Evolutionary conservation across 2,113 vertebrate species (phyloP).

Genomic region (Pituophis catenifer): DNA sequence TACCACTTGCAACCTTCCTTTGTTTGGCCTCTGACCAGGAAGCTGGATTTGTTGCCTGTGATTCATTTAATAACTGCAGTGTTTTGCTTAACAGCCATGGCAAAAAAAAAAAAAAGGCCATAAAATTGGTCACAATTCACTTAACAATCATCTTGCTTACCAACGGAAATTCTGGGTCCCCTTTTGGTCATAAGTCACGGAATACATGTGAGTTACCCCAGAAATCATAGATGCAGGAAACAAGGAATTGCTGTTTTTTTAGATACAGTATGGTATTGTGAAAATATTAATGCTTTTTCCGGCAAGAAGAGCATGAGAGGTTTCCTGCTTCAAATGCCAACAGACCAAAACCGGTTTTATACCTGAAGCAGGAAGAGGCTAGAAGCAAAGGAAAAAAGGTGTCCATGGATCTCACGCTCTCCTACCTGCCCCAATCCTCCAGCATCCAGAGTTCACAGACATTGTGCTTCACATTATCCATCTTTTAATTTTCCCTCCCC

Average conservation of each 20-base stretch:
- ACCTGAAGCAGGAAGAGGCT: neutral
- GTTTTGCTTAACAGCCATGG: neutral
- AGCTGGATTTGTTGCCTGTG: neutral
- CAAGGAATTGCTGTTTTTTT: neutral
- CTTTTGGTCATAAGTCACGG: neutral
- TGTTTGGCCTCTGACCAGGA: neutral
- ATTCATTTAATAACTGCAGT: neutral
- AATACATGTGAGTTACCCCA: neutral
- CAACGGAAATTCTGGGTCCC: neutral
- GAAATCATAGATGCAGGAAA: neutral
- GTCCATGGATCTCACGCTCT: neutral
- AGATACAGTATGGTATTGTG: neutral
- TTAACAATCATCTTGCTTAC: neutral
- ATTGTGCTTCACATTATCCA: neutral
- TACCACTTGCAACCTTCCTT: neutral
- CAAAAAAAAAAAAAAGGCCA: neutral
- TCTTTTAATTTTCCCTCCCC: neutral
- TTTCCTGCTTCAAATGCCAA: neutral
- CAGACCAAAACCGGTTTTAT: neutral
- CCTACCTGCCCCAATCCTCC: neutral
- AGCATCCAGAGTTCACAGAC: too few species aligned
- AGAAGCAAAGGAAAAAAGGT: neutral
- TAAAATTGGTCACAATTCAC: neutral
- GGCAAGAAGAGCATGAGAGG: neutral
- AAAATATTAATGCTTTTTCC: neutral